Conservation (phyloP, 1,140 invertebrate species). For the Heliconius himera region DNA sequence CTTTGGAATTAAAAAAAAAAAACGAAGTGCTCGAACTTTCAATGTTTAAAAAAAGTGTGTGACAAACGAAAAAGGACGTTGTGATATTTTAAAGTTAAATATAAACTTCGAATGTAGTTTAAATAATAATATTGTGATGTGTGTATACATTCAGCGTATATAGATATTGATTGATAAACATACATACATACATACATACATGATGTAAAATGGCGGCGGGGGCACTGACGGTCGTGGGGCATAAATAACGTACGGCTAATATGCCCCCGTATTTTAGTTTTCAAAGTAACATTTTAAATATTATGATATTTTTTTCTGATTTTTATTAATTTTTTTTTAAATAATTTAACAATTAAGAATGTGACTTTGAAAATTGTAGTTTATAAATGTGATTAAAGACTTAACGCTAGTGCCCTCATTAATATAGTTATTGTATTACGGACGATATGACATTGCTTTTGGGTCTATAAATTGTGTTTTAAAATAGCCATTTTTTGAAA, state of each 20-base stretch:
- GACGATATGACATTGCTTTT: background rate
- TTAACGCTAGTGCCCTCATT: constrained; percentile 1
- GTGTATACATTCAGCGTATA: constrained; percentile 59
- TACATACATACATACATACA: constrained; percentile 36
- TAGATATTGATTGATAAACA: constrained; percentile 51
- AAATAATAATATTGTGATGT: constrained; percentile 46
- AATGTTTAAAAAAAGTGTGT: constrained; percentile 45
- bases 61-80: constrained; percentile 63
- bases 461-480: background rate
- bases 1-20: constrained; percentile 11
- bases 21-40: constrained; percentile 35
- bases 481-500: background rate
- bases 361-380: constrained; percentile 2
- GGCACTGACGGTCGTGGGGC: constrained; percentile 19
- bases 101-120: constrained; percentile 59
- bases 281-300: constrained; percentile 3
- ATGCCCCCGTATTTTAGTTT: background rate
- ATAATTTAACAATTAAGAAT: background rate
- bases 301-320: background rate
- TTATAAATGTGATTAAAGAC: constrained; percentile 9
- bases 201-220: constrained; percentile 34
- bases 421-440: background rate
- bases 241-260: background rate
- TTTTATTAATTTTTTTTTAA: background rate
- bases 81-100: constrained; percentile 49